Conservation (phyloP, 2,888 invertebrate species). For the Sphinx pinastri region DNA sequence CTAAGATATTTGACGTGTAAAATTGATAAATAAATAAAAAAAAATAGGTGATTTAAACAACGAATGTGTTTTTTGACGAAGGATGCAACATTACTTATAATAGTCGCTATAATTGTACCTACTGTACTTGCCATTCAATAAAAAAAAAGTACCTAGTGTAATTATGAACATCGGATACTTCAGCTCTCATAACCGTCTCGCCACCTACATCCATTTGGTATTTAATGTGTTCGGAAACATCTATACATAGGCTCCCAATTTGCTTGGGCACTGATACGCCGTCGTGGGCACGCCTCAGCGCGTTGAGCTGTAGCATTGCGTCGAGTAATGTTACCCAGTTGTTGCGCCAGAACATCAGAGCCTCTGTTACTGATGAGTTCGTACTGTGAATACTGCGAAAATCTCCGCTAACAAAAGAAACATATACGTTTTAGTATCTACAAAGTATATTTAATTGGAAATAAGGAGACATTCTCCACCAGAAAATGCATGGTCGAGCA, state of each 20-base stretch:
- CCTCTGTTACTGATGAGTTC: constrained; percentile 52
- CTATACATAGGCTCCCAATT: constrained; percentile 51
- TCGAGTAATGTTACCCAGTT: constrained; percentile 94
- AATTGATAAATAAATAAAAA: too few species aligned
- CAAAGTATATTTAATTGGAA: too few species aligned
- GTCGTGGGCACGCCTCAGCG: constrained; percentile 85
- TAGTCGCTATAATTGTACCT: too few species aligned
- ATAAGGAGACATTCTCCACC: too few species aligned
- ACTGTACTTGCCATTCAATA: neutral
- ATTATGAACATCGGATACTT: constrained; percentile 40
- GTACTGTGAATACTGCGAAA: constrained; percentile 54
- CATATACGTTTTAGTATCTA: too few species aligned
- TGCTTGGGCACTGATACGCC: constrained; percentile 85
- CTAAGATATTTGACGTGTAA: too few species aligned
- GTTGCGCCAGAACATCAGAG: constrained; percentile 84
- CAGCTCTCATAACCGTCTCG: constrained; percentile 38
- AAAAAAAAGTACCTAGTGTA: constrained; percentile 43
- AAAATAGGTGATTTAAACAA: too few species aligned
- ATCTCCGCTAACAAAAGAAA: constrained; percentile 45
- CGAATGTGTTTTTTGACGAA: too few species aligned
- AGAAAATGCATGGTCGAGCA: too few species aligned
- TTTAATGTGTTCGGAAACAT: constrained; percentile 45
- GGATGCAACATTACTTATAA: too few species aligned
- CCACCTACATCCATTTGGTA: constrained; percentile 30
- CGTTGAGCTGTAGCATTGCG: constrained; percentile 90